Evolutionary conservation across 37 sponge, comb jelly and placozoan genomes (phyloP).

Genomic region (Tethya wilhelma): DNA sequence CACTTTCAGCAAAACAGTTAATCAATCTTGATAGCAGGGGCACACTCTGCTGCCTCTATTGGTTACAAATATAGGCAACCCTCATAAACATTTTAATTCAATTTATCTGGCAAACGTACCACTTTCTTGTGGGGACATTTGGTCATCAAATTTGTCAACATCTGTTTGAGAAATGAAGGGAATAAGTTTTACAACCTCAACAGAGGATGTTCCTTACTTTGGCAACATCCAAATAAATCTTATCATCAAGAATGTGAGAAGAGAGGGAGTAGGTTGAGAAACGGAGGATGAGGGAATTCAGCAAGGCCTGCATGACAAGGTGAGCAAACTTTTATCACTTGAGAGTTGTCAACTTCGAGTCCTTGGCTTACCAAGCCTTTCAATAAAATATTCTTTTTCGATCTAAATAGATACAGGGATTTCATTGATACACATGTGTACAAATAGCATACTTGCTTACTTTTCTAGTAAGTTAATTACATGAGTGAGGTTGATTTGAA

Average conservation of each 20-base stretch:
- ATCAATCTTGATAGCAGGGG: constrained; percentile 12
- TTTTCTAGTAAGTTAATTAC: constrained; percentile 18
- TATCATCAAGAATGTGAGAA: constrained; percentile 11
- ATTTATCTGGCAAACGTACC: constrained; percentile 22
- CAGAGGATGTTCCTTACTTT: constrained; percentile 34
- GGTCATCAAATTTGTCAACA: constrained; percentile 20
- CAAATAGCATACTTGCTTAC: constrained; percentile 3
- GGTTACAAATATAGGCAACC: background rate
- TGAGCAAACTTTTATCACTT: background rate
- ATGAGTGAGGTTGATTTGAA: constrained; percentile 16
- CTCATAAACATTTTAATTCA: background rate
- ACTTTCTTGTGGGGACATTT: constrained; percentile 19
- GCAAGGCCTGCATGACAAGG: constrained; percentile 19
- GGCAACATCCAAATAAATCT: constrained; percentile 17
- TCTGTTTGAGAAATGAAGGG: constrained; percentile 15
- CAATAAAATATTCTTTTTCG: background rate
- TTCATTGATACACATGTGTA: background rate
- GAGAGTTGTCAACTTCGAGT: background rate
- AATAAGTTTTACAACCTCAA: too few relatives aligned
- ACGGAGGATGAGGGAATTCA: constrained; percentile 6
- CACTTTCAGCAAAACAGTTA: constrained; percentile 11
- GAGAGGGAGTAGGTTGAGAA: constrained; percentile 29
- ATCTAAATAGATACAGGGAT: background rate
- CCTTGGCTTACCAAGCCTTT: constrained; percentile 47
- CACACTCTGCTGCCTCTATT: constrained; percentile 49